Evolutionary conservation across 2,888 invertebrate species (phyloP), one percentile per base, ranked within the genome.

Genomic region (Pristionchus maxplancki): DNA sequence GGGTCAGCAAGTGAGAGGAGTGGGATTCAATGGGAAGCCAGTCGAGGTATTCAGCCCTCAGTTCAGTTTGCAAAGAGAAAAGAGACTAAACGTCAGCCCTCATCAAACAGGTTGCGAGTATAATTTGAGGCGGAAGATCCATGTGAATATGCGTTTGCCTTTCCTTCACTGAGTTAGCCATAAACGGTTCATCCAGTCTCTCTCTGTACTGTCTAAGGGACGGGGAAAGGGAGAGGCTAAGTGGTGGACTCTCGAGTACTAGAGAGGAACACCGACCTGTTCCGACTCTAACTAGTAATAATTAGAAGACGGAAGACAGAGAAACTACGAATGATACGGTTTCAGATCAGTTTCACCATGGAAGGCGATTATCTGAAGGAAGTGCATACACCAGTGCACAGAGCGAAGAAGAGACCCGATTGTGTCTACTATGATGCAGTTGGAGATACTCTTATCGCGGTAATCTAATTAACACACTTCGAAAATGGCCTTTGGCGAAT

Each of bases 321-420:
- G 64, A 64, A 64, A 64, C 64, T 64, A 64, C 17, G 64, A 64
- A 31, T 64, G 64, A 64, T 64, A 64, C 64, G 64, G 64, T 64
- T 89, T 67, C 74, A 89, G 89, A 89, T 88, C 62, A 87, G 85
- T 20, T 83, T 89, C 50, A 84, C 88, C 0, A 82, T 89, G 74
- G 89, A 89, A 37, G 89, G 89, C 4, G 64, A 78, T 28, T 62
- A 83, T 34, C 48, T 89, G 50, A 89, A 89, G 74, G 89, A 89
- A 58, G 81, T 81, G 4, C 88, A 88, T 31, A 34, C 62, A 34
- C 62, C 58, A 0, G 9, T 40, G 1, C 31, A 17, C 9, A 44
- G 34, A 28, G 6, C 44, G n/a, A 9, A 15, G 44, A 20, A n/a
- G 15, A 58, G 58, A 13, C 50, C 37, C 44, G 58, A 64, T 20